Evolutionary conservation across 1,140 invertebrate genomes (phyloP).

Genomic region (Heliothis virescens): DNA sequence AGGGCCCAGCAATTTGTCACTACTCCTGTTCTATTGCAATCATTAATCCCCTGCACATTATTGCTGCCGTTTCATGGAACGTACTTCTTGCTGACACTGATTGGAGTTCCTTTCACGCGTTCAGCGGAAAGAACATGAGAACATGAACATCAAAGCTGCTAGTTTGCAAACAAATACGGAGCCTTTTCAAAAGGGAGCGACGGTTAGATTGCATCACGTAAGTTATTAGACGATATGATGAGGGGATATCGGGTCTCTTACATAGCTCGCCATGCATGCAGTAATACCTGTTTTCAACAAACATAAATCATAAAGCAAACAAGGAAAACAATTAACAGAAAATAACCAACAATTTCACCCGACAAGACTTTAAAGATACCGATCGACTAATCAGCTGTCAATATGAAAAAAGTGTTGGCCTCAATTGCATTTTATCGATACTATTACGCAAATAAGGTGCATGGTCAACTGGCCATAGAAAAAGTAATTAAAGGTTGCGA

Average conservation of each 20-base stretch:
- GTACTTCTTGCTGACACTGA: slow-evolving; percentile 43
- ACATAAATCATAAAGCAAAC: slow-evolving; percentile 52
- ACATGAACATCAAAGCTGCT: slow-evolving; percentile 22
- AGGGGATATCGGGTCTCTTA: slow-evolving; percentile 33
- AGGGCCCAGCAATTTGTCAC: slow-evolving; percentile 30
- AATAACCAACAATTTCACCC: slow-evolving; percentile 57
- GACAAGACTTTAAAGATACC: slow-evolving; percentile 54
- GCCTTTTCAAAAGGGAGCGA: slow-evolving; percentile 30
- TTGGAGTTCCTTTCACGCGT: slow-evolving; percentile 40
- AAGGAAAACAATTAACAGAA: slow-evolving; percentile 61
- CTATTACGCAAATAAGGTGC: slow-evolving; percentile 49
- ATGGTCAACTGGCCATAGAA: slow-evolving; percentile 10
- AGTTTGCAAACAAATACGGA: slow-evolving; percentile 26
- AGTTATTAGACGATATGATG: slow-evolving; percentile 38
- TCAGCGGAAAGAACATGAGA: slow-evolving; percentile 31
- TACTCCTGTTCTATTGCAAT: slow-evolving; percentile 24
- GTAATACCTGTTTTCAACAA: slow-evolving; percentile 30
- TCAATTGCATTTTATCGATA: slow-evolving; percentile 44
- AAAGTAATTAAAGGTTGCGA: slow-evolving; percentile 37
- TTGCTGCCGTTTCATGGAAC: slow-evolving; percentile 24
- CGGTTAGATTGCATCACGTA: slow-evolving; percentile 52
- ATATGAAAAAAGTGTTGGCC: slow-evolving; percentile 41
- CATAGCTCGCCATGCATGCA: slow-evolving; percentile 25
- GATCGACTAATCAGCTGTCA: slow-evolving; percentile 66
- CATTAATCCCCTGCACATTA: slow-evolving; percentile 36